Evolutionary conservation across 1,140 invertebrate genomes (phyloP), one percentile per base, ranked within the genome.

Genomic region (Plutomurus gul): DNA sequence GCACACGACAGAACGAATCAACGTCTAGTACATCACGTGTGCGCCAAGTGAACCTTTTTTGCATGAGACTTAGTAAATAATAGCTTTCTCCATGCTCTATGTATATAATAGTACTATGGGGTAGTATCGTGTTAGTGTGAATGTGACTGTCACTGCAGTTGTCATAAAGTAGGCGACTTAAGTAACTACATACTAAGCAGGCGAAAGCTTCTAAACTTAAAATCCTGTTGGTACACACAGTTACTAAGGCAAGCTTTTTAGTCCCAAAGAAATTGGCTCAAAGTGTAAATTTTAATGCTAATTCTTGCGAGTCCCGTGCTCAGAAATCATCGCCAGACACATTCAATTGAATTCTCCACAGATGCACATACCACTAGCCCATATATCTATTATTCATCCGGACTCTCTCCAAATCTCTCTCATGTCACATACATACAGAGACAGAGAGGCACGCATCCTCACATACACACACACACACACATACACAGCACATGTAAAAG

Each of bases 211-310:
- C 56, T 65, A 65, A 36, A 65, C 11, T 65, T 65, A 65, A 65
- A 65, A 65, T 65, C 56, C 56, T 27, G 36, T 65, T 65, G n/a
- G n/a, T n/a, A n/a, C n/a, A n/a, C 27, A 27, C 27, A 33, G 27
- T 30, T 65, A 25, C n/a, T 65, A 65, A 65, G 56, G 27, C 27
- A 36, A 49, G 56, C 56, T 65, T n/a, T 65, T 65, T 65, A 25
- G 13, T 33, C 25, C 36, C n/a, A n/a, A 65, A 65, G 56, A 65
- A 65, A 65, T 65, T 65, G 56, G 56, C 56, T 27, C 27, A 65
- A 65, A 65, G 56, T 65, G 56, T 30, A 65, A 65, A 65, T 65
- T 65, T 30, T 25, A 27, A 65, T 65, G 56, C 56, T 65, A 65
- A 65, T 65, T 27, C 56, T 65, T 30, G 16, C n/a, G 36, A 30